These are phyloP conservation scores for Petrophora chlorosata DNA, from an alignment of 2,888 invertebrate species.

Conservation along the genomic window DNA sequence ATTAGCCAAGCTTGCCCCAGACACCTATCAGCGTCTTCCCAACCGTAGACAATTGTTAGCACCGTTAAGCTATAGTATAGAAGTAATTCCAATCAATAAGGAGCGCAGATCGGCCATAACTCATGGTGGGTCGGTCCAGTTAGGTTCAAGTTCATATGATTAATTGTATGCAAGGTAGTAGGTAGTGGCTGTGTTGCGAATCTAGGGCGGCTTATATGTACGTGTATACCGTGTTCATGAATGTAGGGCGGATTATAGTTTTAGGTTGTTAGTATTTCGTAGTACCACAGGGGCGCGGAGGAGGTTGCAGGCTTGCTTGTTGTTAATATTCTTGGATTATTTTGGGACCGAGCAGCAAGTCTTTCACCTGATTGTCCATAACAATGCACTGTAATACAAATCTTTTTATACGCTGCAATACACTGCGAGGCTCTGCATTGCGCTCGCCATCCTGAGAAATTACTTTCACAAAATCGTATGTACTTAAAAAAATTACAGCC, in stretches of 20 bases:
- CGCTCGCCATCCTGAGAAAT: no score
- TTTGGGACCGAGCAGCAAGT: no score
- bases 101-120: constrained; percentile 15
- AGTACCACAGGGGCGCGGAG: no score
- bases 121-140: constrained; percentile 14
- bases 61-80: constrained; percentile 11
- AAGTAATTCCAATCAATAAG: constrained; percentile 15
- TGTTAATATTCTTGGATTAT: no score
- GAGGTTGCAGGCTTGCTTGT: no score
- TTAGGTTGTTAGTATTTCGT: no score
- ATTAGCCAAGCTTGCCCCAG: background rate
- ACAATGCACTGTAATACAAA: no score
- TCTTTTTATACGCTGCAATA: no score
- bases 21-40: background rate
- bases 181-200: background rate
- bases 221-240: background rate
- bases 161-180: constrained; percentile 8
- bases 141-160: constrained; percentile 18
- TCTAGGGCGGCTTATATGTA: background rate
- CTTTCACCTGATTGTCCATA: no score
- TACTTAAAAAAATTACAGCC: no score
- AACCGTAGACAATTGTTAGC: constrained; percentile 15
- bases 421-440: no score
- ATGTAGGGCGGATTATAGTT: constrained; percentile 1
- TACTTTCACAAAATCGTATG: no score